A percentile compares a stretch with the other conserved stretches of the same genome.
phyloP scores from a whole-genome alignment of 2,888 invertebrate genomes.

The Eupithecia abbreviata region DNA sequence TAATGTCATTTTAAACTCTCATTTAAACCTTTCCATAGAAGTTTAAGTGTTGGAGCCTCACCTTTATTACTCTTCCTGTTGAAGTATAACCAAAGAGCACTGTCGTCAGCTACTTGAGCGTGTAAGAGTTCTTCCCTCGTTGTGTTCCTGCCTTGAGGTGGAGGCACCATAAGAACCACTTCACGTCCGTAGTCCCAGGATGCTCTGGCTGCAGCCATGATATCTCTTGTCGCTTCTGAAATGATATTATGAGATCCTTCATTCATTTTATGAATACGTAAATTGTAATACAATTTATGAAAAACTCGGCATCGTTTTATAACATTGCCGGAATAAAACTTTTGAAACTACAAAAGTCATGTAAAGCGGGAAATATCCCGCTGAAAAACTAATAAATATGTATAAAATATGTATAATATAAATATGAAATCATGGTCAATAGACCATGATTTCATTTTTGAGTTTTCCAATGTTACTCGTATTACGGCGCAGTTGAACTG shows the following conservation, averaged over 20 bases:
- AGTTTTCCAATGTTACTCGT: no score
- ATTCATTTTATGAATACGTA: neutral
- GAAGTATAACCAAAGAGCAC: constrained; percentile 67
- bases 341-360: no score
- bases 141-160: constrained; percentile 59
- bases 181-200: constrained; percentile 60
- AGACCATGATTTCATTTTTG: no score
- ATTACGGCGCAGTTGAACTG: no score
- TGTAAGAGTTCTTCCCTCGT: constrained; percentile 69
- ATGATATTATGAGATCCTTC: constrained; percentile 26
- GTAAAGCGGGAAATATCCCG: no score
- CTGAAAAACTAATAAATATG: no score
- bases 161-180: constrained; percentile 65
- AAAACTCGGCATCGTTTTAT: neutral
- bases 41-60: constrained; percentile 39
- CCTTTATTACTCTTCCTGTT: constrained; percentile 72
- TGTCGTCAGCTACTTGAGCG: constrained; percentile 65
- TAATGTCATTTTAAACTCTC: neutral
- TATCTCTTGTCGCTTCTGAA: constrained; percentile 69
- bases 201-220: constrained; percentile 60
- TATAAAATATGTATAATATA: no score
- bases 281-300: neutral
- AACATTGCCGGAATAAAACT: neutral
- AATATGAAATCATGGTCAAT: no score
- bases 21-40: neutral